Base-by-base conservation (phyloP, 2,797 vertebrate species). In the Sebastes jordani region DNA sequence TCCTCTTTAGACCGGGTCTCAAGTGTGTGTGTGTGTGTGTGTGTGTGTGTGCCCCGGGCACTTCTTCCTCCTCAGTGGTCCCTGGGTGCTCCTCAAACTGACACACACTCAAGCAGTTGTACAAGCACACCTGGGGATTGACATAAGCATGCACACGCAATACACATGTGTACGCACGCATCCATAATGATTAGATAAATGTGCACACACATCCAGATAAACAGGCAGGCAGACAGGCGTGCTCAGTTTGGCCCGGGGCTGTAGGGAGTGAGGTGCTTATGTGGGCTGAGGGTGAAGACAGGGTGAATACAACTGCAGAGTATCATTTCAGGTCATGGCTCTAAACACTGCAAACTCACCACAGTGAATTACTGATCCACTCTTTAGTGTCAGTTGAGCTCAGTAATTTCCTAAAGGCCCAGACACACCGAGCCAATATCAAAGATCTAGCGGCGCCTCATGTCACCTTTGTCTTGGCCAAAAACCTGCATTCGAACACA, bases 41-140 rank as follows among this genome's bases (percentile, higher is more conserved):
- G 86, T 30, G 63, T 68, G 76, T 42, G 63, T 6, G 86, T 34
- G 49, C 89, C 90, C 54, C n/a, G 30, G 89, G 92, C 81, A 2
- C 78, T 89, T 88, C 82, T 84, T 74, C 90, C 87, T 88, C 88
- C 87, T 89, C 88, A 91, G 89, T 87, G 85, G 87, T 92, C 91
- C 87, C 89, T 34, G 25, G 78, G 65, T 88, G 82, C 89, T 81
- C 70, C 84, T 93, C 89, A 89, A 78, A 82, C 89, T 88, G 86
- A 90, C 91, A 87, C 74, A 52, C 69, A 70, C 64, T 54, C 67
- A 36, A 56, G 32, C 49, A 80, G 71, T 71, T 32, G 70, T 74
- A 71, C 73, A 61, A 63, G 54, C 63, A 67, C 85, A 87, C 68
- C 62, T 74, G 68, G 81, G 74, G 67, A 86, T 74, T 83, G 76